Evolutionary conservation across 2,113 vertebrate species (phyloP).

Genomic region (Clarias gariepinus): DNA sequence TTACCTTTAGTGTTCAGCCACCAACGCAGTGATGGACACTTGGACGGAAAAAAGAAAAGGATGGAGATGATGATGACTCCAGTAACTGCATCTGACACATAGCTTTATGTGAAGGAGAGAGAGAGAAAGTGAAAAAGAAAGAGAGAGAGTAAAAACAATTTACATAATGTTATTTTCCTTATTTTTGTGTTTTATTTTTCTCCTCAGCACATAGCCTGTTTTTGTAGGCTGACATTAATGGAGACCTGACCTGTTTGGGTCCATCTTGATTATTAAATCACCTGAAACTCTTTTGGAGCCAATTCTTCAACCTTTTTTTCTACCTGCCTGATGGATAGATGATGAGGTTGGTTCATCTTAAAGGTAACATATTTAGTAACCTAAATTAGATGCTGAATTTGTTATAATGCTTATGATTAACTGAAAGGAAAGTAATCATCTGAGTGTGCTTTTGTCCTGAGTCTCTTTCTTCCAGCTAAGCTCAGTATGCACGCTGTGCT

Average conservation of each 20-base stretch:
- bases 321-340: neutral
- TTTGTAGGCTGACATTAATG: neutral
- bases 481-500: conserved; percentile 10
- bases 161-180: neutral
- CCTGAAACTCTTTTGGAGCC: neutral
- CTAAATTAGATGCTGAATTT: neutral
- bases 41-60: conserved; percentile 94
- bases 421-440: conserved; percentile 22
- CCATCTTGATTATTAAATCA: conserved; percentile 11
- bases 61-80: conserved; percentile 86
- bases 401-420: conserved; percentile 13
- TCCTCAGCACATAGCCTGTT: neutral
- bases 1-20: conserved; percentile 91
- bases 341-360: neutral
- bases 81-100: conserved; percentile 89
- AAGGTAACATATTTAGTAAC: conserved; percentile 26
- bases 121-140: neutral
- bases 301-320: neutral
- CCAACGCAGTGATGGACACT: conserved; percentile 90
- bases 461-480: conserved; percentile 14
- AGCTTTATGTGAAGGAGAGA: conserved; percentile 69
- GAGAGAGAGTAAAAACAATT: conserved; percentile 10
- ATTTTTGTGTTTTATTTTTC: neutral
- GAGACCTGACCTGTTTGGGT: neutral
- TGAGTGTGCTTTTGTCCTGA: conserved; percentile 23